Evolutionary conservation across 2,888 invertebrate genomes (phyloP).

Genomic region (Apamea epomidion): DNA sequence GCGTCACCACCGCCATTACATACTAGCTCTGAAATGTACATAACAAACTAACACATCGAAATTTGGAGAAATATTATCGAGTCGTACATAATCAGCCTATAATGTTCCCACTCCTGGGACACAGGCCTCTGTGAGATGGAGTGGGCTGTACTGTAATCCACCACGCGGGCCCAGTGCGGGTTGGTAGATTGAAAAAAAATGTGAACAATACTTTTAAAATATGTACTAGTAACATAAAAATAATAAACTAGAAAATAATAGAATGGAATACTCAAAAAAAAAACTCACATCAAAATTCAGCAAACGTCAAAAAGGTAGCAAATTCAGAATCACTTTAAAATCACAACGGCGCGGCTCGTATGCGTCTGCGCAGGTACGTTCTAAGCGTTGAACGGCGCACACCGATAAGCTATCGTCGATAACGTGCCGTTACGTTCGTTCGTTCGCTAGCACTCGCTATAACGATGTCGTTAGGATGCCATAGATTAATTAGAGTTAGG

Average conservation of each 20-base stretch:
- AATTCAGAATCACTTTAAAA: slow-evolving; percentile 52
- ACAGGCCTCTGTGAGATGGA: too few species aligned
- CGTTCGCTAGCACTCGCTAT: slow-evolving; percentile 65
- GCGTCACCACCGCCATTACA: not conserved
- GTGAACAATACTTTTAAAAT: not conserved
- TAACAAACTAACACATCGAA: slow-evolving; percentile 1
- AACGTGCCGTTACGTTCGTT: slow-evolving; percentile 73
- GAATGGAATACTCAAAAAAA: not conserved
- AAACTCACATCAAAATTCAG: slow-evolving; percentile 39
- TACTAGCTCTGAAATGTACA: not conserved
- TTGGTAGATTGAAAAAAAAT: too few species aligned
- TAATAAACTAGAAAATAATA: not conserved
- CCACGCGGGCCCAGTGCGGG: too few species aligned
- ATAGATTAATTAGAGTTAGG: slow-evolving; percentile 60
- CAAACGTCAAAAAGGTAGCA: slow-evolving; percentile 16
- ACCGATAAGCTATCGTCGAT: slow-evolving; percentile 74
- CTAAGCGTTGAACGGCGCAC: slow-evolving; percentile 61
- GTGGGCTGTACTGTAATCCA: too few species aligned
- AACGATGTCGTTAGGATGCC: slow-evolving; percentile 67
- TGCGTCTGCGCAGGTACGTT: slow-evolving; percentile 57
- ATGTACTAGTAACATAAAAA: not conserved
- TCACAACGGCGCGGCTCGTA: slow-evolving; percentile 56
- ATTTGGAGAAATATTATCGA: not conserved
- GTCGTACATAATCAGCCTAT: not conserved
- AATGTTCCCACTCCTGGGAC: too few species aligned